phyloP scores from a whole-genome alignment of 2,113 vertebrate species.

The Sterrhoptilus dennistouni region DNA sequence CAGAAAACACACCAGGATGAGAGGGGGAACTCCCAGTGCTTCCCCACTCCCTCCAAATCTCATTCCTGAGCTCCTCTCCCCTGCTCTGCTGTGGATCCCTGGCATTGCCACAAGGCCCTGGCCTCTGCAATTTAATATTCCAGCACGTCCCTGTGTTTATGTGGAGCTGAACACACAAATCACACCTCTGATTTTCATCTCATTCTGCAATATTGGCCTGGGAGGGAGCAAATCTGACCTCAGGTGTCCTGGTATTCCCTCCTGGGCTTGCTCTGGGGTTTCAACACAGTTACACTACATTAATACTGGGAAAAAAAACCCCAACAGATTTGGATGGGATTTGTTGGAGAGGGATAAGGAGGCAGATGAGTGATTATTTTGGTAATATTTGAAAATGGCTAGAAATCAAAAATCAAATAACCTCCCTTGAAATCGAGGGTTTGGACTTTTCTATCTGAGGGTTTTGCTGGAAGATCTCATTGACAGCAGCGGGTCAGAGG shows the following conservation, averaged over 20 bases:
- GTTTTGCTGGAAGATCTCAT: background rate
- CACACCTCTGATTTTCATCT: background rate
- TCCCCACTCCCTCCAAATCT: background rate
- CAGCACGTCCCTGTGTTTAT: background rate
- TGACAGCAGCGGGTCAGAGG: background rate
- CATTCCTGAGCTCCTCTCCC: background rate
- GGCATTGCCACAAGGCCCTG: fast-evolving
- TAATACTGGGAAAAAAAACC: background rate
- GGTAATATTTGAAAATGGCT: background rate
- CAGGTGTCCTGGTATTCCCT: background rate
- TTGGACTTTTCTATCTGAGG: background rate
- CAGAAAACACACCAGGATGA: background rate
- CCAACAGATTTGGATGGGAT: background rate
- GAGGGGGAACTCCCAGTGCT: background rate
- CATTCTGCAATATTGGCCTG: background rate
- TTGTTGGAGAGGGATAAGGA: background rate
- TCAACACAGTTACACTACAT: background rate
- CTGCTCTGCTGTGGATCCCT: background rate
- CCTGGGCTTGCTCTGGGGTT: background rate
- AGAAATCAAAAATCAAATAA: conserved; percentile 1
- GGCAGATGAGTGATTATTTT: background rate
- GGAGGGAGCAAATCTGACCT: background rate
- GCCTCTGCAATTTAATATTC: background rate
- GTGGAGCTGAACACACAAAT: background rate
- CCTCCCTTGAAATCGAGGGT: background rate